A percentile compares a stretch with the other conserved stretches of the same genome.
Evolutionary conservation across 2,888 invertebrate genomes (phyloP).

Genomic region (Pilophorus perplexus): DNA sequence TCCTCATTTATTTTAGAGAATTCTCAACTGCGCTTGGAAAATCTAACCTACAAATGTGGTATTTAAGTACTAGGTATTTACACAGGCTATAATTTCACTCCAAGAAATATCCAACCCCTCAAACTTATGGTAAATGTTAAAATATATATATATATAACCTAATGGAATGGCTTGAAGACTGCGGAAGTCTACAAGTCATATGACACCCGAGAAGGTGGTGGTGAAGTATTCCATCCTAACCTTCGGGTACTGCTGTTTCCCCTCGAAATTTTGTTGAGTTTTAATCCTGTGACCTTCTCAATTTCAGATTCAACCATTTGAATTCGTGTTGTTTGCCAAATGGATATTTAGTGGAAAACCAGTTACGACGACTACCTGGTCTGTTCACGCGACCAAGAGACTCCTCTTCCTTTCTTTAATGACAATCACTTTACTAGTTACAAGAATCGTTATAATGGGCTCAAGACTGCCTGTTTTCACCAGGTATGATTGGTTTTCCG

Average conservation of each 20-base stretch:
- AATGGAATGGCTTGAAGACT: too few species aligned
- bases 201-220: too few species aligned
- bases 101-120: too few species aligned
- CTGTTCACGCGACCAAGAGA: slow-evolving; percentile 70
- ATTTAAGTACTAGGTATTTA: too few species aligned
- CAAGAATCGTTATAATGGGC: slow-evolving; percentile 91
- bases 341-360: slow-evolving; percentile 58
- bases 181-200: too few species aligned
- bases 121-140: too few species aligned
- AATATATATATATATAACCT: too few species aligned
- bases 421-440: slow-evolving; percentile 75
- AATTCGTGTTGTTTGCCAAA: slow-evolving; percentile 55
- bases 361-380: slow-evolving; percentile 56
- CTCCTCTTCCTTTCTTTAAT: slow-evolving; percentile 75
- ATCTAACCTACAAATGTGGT: too few species aligned
- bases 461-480: slow-evolving; percentile 95
- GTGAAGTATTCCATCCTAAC: too few species aligned
- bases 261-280: neutral
- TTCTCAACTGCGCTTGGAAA: too few species aligned
- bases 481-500: slow-evolving; percentile 57
- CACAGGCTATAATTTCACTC: too few species aligned
- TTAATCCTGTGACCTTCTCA: neutral
- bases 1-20: too few species aligned
- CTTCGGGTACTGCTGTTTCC: neutral
- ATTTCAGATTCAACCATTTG: slow-evolving; percentile 57